phyloP scores from a whole-genome alignment of 2,888 invertebrate species.

The Steromphala cineraria region DNA sequence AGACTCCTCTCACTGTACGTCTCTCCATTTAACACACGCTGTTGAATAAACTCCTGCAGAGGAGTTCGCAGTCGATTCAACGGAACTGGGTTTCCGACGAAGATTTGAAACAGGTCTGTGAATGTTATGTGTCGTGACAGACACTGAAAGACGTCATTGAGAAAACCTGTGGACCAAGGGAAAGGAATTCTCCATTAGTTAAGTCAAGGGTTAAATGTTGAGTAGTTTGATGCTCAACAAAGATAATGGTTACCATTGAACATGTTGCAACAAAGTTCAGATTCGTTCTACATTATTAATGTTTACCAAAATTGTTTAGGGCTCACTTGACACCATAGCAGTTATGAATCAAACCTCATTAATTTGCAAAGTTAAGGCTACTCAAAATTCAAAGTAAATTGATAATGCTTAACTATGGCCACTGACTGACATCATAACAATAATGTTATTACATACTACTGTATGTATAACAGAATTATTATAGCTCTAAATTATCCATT shows the following conservation, averaged over 20 bases:
- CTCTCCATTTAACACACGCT: constrained; percentile 75
- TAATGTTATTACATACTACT: too few species aligned
- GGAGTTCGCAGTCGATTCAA: constrained; percentile 76
- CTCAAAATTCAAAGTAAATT: too few species aligned
- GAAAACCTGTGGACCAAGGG: constrained; percentile 54
- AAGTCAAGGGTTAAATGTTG: not conserved
- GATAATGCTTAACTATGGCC: too few species aligned
- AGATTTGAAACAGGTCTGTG: constrained; percentile 74
- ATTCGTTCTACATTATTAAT: too few species aligned
- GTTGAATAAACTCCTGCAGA: constrained; percentile 77
- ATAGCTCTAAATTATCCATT: too few species aligned
- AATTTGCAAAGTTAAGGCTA: too few species aligned
- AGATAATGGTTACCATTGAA: not conserved
- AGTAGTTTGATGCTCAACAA: not conserved
- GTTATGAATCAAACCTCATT: too few species aligned
- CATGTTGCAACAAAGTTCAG: too few species aligned
- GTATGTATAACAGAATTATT: too few species aligned
- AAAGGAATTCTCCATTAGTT: not conserved
- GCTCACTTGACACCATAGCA: too few species aligned
- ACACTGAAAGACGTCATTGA: constrained; percentile 67
- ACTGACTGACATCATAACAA: too few species aligned
- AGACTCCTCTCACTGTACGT: constrained; percentile 75
- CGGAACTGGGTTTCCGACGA: constrained; percentile 75
- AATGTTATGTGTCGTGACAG: constrained; percentile 73
- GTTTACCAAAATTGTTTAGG: too few species aligned